These are phyloP conservation scores for Diloba caeruleocephala DNA, from an alignment of 2,888 invertebrate species.

Conservation along the genomic window DNA sequence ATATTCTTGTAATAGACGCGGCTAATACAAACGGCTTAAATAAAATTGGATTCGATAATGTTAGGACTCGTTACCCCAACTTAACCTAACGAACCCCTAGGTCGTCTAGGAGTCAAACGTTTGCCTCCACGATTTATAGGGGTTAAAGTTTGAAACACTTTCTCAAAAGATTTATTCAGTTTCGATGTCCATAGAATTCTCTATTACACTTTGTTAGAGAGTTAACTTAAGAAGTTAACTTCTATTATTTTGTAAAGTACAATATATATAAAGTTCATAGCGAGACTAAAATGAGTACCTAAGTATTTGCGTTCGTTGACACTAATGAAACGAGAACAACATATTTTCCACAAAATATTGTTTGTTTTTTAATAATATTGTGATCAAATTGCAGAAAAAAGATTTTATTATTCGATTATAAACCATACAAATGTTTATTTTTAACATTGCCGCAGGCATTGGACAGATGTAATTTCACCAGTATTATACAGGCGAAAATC, in stretches of 20 bases:
- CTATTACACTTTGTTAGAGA: constrained; percentile 44
- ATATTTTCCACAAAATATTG: constrained; percentile 21
- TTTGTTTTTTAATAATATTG: neutral
- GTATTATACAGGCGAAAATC: constrained; percentile 4
- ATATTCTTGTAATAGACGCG: constrained; percentile 25
- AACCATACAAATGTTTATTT: neutral
- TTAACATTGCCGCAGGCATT: neutral
- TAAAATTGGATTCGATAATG: constrained; percentile 26
- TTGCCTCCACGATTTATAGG: constrained; percentile 49
- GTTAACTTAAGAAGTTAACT: constrained; percentile 32
- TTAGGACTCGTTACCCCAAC: constrained; percentile 30
- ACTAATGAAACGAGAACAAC: constrained; percentile 24
- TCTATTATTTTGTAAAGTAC: constrained; percentile 34
- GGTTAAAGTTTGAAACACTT: constrained; percentile 48
- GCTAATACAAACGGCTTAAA: constrained; percentile 23
- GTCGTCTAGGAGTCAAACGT: constrained; percentile 52
- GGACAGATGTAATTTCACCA: neutral
- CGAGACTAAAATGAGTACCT: constrained; percentile 16
- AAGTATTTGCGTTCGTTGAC: constrained; percentile 29
- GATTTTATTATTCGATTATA: too few species aligned
- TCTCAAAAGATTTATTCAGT: constrained; percentile 48
- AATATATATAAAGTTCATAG: constrained; percentile 28
- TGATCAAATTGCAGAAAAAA: constrained; percentile 1
- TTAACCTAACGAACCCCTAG: constrained; percentile 41
- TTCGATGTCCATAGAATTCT: constrained; percentile 44